phyloP scores from a whole-genome alignment of 2,888 invertebrate species.

The Diarsia brunnea region DNA sequence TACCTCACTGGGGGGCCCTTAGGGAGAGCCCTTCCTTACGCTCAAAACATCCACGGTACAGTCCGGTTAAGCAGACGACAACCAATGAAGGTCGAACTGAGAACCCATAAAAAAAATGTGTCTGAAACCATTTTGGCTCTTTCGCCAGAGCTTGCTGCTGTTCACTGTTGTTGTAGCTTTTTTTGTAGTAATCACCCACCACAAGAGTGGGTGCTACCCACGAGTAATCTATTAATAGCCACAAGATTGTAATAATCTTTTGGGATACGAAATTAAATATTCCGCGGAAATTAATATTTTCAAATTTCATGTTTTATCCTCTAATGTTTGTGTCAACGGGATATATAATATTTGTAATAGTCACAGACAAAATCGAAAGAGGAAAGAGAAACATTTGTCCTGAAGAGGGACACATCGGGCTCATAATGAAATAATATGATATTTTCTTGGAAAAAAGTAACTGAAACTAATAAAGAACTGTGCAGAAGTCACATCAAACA shows the following conservation, averaged over 20 bases:
- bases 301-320: not conserved
- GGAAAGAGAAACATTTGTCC: no score
- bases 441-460: not conserved
- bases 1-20: no score
- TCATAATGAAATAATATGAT: not conserved
- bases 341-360: not conserved
- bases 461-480: not conserved
- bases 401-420: no score
- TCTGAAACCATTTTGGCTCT: no score
- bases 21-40: no score
- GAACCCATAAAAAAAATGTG: no score
- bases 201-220: not conserved
- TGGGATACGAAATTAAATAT: not conserved
- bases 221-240: constrained; percentile 8
- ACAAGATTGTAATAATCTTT: not conserved
- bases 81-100: no score
- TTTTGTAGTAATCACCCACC: not conserved
- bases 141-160: no score
- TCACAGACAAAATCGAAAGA: not conserved
- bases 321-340: not conserved
- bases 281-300: not conserved
- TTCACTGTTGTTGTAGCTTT: no score
- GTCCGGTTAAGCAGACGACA: no score
- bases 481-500: constrained; percentile 9
- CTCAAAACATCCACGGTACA: no score